phyloP scores from a whole-genome alignment of 2,797 vertebrate species.

The Xenopus petersii region DNA sequence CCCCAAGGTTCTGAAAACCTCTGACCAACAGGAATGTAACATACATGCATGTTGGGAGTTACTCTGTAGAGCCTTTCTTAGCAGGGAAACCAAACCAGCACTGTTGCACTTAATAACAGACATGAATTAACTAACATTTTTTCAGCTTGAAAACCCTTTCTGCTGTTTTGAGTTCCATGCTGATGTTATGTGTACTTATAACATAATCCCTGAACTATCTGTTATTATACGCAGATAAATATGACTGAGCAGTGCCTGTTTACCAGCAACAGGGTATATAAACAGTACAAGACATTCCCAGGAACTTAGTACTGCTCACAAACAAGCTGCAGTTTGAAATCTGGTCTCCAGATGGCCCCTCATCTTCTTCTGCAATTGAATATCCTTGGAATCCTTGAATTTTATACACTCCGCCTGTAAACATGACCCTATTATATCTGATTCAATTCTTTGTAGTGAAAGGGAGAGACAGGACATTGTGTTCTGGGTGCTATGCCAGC shows the following conservation, averaged over 20 bases:
- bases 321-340: constrained; percentile 24
- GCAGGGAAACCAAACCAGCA: too few species aligned
- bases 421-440: constrained; percentile 28
- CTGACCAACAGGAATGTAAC: too few species aligned
- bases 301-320: not conserved
- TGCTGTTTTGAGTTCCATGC: not conserved
- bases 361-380: not conserved
- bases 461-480: constrained; percentile 36
- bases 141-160: too few species aligned
- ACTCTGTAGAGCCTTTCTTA: too few species aligned
- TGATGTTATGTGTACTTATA: not conserved
- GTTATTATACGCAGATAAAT: not conserved
- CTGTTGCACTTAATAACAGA: too few species aligned
- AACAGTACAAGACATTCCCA: constrained; percentile 35
- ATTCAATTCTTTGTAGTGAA: constrained; percentile 28
- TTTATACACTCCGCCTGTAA: constrained; percentile 28
- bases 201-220: not conserved
- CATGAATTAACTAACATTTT: too few species aligned
- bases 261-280: not conserved
- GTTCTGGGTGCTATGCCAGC: constrained; percentile 29
- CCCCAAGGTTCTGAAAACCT: too few species aligned
- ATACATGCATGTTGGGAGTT: too few species aligned
- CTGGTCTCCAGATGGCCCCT: constrained; percentile 17
- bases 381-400: not conserved
- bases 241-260: not conserved